Percentiles rank a stretch among this genome's conserved stretches.
Conservation (phyloP, 35 echinoderm and acorn worm genomes). For the Ophiothrix spiculata region DNA sequence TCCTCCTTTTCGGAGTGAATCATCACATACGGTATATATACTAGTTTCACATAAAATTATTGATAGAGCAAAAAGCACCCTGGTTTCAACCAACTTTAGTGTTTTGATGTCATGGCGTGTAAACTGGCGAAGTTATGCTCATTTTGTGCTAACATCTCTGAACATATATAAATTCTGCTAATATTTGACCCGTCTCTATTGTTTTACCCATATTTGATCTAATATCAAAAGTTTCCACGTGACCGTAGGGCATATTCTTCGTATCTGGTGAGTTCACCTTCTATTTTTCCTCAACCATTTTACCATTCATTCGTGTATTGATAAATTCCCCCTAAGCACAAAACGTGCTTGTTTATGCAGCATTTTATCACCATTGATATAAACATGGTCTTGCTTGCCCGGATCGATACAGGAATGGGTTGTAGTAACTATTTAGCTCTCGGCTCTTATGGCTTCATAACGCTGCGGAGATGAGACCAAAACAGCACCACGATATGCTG, state of each 20-base stretch:
- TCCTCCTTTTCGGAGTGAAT: no score
- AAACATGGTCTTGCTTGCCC: slow-evolving; percentile 11
- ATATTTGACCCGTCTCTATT: no score
- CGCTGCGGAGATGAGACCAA: background rate
- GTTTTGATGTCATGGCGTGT: no score
- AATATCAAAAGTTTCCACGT: background rate
- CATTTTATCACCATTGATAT: slow-evolving; percentile 7
- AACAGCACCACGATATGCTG: no score
- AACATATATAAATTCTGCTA: no score
- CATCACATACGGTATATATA: no score
- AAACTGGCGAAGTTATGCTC: no score
- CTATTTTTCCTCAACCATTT: background rate
- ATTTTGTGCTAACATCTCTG: no score
- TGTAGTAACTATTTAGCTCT: slow-evolving; percentile 13
- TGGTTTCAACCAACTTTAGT: no score
- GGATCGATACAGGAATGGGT: background rate
- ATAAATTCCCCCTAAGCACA: slow-evolving; percentile 2
- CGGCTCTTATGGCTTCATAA: background rate
- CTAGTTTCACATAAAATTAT: no score
- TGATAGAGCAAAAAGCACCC: no score
- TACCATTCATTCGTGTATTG: background rate
- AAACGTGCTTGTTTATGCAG: slow-evolving; percentile 3
- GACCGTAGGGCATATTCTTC: background rate
- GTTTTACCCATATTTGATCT: background rate
- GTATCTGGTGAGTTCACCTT: background rate